Base-by-base conservation (phyloP, 2,888 invertebrate genomes). In the Megaustenia siamemsis region DNA sequence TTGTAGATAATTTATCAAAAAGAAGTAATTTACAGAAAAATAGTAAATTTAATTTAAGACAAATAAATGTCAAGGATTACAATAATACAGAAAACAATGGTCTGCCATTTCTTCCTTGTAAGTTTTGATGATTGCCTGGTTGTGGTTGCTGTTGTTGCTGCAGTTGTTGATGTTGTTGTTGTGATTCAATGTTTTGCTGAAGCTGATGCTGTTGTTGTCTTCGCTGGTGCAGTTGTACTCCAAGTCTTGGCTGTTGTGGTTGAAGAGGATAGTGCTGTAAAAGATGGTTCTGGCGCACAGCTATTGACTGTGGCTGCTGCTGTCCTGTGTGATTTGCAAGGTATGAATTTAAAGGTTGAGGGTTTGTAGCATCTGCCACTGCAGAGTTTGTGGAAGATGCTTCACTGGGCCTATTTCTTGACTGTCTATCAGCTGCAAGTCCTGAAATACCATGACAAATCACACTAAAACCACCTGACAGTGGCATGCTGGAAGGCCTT, bases 21-120 rank as follows among this genome's bases (percentile, higher is more conserved):
- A 45, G 12, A 10, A 45, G 12, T 45, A 45, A 45, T 71, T 43
- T 43, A 15, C 40, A 43, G n/a, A 71, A 71, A 43, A 24, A n/a
- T n/a, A n/a, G n/a, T 24, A 71, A 28, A 24, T n/a, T 38, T 71
- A 43, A 43, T 43, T 40, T 24, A 53, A 28, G 0, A 32, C 6
- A 53, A 49, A 53, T 15, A 53, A 75, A 8, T 32, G 6, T 38
- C 24, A 49, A 56, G 56, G 24, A n/a, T 82, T 82, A 87, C 35
- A 88, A 38, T 35, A 88, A 60, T 28, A 88, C 82, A 49, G 88
- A 88, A 71, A 88, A 88, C 63, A 88, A 76, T 35, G 88, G 87
- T 63, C 83, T 60, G 21, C 82, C 85, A 60, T 86, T 86, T 79
- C 76, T 83, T 28, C n/a, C 69, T 38, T 53, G 79, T 32, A 66